Base-by-base conservation (phyloP, 2,797 vertebrate genomes). In the Potorous gilbertii region DNA sequence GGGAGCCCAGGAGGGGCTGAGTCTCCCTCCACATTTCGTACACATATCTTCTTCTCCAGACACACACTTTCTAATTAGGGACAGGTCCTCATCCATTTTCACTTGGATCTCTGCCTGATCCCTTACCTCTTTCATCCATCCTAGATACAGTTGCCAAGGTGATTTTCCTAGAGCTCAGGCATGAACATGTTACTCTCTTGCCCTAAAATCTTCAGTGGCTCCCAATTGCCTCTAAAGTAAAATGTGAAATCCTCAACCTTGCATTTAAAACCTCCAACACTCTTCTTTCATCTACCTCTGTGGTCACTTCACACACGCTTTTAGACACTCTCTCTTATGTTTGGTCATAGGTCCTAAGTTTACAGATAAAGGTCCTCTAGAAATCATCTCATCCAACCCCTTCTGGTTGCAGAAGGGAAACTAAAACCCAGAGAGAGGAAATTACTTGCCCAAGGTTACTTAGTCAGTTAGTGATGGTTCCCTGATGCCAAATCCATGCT, bases 1-100 rank as follows among this genome's bases (percentile, higher is more conserved):
- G 34, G 0, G 59, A 66, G 34, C 5, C 13, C 14, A n/a, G 34
- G 34, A 13, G 0, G 0, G 34, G n/a, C 34, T 16, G 6, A 16
- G 34, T 40, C 34, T 74, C 62, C 62, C 14, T n/a, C 62, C 14
- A 40, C 13, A 8, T 40, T 74, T 40, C 5, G 16, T 5, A 40
- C 34, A n/a, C n/a, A 5, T 14, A 1, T 74, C 14, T 74, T 34
- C 34, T 57, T 57, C 56, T 74, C 34, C 62, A 40, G 62, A 18
- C 62, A 66, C 9, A 57, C 31, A 66, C 31, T 4, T 34, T 34
- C 59, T n/a, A 16, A 66, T 34, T 4, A 16, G n/a, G 59, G 4
- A 34, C 4, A n/a, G 59, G 59, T 4, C 31, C 12, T 34, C 31
- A 14, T 14, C 13, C 59, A 31, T 13, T 62, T 62, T 62, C 12